A percentile compares a stretch with the other conserved stretches of the same genome.
Conservation (phyloP, 2,888 invertebrate genomes). For the Hydriomena furcata region DNA sequence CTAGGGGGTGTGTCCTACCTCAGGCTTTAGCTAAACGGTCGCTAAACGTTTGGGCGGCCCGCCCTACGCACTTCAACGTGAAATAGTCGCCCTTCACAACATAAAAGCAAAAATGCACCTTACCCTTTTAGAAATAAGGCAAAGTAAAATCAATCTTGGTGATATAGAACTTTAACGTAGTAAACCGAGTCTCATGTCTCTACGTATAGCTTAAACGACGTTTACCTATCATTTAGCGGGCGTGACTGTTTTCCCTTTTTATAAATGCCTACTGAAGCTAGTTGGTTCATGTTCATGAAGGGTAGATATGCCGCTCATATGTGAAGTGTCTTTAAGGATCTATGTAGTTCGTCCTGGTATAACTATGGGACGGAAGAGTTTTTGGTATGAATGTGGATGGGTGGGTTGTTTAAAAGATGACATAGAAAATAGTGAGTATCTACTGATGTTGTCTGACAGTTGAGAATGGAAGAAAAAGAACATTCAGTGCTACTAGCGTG, state of each 20-base stretch:
- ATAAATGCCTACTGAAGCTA: conserved; percentile 32
- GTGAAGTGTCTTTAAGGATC: background rate
- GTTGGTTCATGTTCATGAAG: conserved; percentile 7
- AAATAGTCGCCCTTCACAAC: conserved; percentile 46
- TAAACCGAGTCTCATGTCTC: conserved; percentile 54
- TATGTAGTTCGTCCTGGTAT: too few relatives aligned
- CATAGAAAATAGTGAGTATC: too few relatives aligned
- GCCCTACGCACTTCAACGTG: conserved; percentile 69
- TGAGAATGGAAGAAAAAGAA: too few relatives aligned
- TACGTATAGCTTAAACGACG: conserved; percentile 72
- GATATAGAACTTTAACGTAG: conserved; percentile 57
- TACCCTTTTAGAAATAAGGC: conserved; percentile 41
- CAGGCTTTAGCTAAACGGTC: conserved; percentile 76
- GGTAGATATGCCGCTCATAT: background rate
- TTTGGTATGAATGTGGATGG: too few relatives aligned
- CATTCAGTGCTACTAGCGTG: too few relatives aligned
- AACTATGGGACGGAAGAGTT: too few relatives aligned
- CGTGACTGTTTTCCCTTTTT: conserved; percentile 61
- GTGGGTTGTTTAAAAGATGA: too few relatives aligned
- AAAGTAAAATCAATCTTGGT: conserved; percentile 22
- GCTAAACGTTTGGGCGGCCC: conserved; percentile 84
- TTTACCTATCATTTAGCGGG: conserved; percentile 58
- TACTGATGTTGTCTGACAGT: too few relatives aligned
- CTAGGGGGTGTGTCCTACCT: conserved; percentile 74
- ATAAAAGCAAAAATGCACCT: conserved; percentile 42